Evolutionary conservation across 2,888 invertebrate species (phyloP).

Genomic region (Lamellibrachia satsuma): DNA sequence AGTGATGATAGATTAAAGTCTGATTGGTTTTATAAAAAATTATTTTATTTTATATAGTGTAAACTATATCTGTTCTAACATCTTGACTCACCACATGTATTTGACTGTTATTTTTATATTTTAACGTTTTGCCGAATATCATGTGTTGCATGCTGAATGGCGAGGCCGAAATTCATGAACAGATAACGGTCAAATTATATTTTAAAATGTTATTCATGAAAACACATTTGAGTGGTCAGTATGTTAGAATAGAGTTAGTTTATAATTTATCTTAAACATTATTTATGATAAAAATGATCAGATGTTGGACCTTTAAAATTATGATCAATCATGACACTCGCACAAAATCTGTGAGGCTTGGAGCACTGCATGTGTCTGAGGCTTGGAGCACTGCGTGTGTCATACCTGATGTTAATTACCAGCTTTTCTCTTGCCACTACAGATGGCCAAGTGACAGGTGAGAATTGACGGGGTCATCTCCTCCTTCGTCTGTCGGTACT

Average conservation of each 20-base stretch:
- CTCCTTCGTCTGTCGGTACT: not conserved
- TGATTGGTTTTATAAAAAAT: not conserved
- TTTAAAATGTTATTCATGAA: not conserved
- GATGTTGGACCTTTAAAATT: not conserved
- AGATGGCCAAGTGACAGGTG: not conserved
- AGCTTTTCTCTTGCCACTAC: constrained; percentile 8
- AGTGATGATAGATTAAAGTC: no score
- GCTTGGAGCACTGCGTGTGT: constrained; percentile 5
- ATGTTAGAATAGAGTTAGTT: not conserved
- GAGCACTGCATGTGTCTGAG: not conserved
- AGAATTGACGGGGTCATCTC: not conserved
- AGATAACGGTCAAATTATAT: not conserved
- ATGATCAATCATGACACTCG: not conserved
- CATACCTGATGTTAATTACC: constrained; percentile 2
- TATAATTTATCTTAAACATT: not conserved
- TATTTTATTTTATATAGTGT: no score
- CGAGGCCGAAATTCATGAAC: not conserved
- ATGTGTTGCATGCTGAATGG: not conserved
- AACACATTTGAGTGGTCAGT: not conserved
- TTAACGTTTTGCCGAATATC: no score
- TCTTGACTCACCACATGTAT: no score
- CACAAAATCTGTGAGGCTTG: not conserved
- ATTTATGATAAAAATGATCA: not conserved
- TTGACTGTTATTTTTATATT: no score
- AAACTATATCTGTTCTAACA: not conserved